These are phyloP conservation scores for Aradophagus sp. DNA, from an alignment of 1,140 invertebrate species.

Conservation along the genomic window DNA sequence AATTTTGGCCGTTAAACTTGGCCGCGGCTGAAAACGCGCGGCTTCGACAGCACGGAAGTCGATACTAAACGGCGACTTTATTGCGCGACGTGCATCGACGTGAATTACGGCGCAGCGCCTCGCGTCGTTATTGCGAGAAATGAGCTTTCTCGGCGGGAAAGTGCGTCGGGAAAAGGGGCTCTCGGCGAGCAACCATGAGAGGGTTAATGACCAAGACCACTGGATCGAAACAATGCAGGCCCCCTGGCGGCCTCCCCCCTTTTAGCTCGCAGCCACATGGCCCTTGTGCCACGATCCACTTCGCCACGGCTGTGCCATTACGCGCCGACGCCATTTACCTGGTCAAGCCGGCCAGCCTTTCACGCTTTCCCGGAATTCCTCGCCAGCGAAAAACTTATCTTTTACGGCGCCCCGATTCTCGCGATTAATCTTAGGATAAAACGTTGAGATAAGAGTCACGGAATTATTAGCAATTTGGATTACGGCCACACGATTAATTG, in stretches of 20 bases:
- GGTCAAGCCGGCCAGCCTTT: constrained; percentile 46
- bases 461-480: constrained; percentile 13
- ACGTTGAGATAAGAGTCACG: constrained; percentile 30
- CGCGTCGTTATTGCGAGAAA: constrained; percentile 37
- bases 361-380: constrained; percentile 44
- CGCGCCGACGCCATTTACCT: constrained; percentile 45
- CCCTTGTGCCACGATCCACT: constrained; percentile 24
- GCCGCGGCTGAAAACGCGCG: constrained; percentile 34
- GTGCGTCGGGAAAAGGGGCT: constrained; percentile 29
- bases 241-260: constrained; percentile 2
- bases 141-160: constrained; percentile 22
- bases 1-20: constrained; percentile 12
- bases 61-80: constrained; percentile 43
- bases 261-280: constrained; percentile 33
- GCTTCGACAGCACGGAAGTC: constrained; percentile 26
- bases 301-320: constrained; percentile 34
- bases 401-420: constrained; percentile 30
- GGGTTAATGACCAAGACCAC: constrained; percentile 59
- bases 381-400: constrained; percentile 27
- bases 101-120: constrained; percentile 33
- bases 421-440: constrained; percentile 37
- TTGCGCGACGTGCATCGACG: constrained; percentile 46
- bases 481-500: constrained; percentile 9
- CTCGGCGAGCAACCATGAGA: constrained; percentile 29
- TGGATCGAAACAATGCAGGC: constrained; percentile 54